A percentile compares a stretch with the other conserved stretches of the same genome.
Conservation (phyloP, 2,113 vertebrate species). For the Xenus cinereus region DNA sequence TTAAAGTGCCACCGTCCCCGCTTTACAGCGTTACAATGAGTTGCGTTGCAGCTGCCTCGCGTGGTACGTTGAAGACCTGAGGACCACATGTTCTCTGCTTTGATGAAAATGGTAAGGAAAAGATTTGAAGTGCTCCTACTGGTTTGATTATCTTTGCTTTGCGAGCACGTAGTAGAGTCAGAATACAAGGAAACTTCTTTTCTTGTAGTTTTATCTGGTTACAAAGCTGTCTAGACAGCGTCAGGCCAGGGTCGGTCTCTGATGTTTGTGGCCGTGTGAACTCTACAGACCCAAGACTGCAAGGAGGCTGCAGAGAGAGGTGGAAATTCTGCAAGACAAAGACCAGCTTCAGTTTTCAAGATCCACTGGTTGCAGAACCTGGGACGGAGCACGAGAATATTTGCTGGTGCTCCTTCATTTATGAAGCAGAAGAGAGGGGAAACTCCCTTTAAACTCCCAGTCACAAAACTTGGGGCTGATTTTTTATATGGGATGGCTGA, state of each 20-base stretch:
- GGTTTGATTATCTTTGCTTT: background rate
- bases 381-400: background rate
- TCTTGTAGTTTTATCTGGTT: background rate
- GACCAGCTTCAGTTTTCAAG: background rate
- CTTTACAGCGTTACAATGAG: background rate
- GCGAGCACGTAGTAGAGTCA: background rate
- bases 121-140: background rate
- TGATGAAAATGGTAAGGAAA: background rate
- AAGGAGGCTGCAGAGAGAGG: background rate
- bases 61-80: background rate
- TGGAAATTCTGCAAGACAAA: background rate
- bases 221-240: background rate
- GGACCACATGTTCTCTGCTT: background rate
- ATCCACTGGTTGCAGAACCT: background rate
- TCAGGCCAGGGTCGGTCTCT: background rate
- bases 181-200: background rate
- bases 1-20: background rate
- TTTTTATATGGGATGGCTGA: background rate
- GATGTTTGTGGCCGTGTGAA: background rate
- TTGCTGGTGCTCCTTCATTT: background rate
- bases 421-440: background rate
- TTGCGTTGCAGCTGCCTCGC: background rate
- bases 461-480: background rate
- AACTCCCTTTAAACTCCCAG: background rate
- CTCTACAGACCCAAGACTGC: background rate